A percentile compares a stretch with the other conserved stretches of the same genome.
phyloP scores from a whole-genome alignment of 2,797 vertebrate genomes.

The Enteromius thamalakanensis region DNA sequence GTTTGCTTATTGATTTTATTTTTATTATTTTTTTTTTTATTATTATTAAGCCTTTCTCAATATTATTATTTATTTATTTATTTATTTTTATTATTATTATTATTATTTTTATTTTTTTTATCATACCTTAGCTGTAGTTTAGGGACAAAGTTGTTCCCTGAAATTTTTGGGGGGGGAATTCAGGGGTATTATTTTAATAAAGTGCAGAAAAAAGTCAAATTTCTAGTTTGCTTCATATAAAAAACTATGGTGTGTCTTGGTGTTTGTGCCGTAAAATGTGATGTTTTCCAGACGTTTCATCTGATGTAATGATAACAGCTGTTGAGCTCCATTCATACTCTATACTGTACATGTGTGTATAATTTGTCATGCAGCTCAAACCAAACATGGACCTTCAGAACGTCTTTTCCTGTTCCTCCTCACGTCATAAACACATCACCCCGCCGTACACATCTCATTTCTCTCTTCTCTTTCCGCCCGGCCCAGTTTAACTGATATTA shows the following conservation, averaged over 20 bases:
- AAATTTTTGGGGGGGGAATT: background rate
- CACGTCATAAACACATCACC: conserved; percentile 65
- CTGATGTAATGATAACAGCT: conserved; percentile 77
- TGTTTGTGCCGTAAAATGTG: conserved; percentile 63
- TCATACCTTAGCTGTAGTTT: background rate
- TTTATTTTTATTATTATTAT: no score
- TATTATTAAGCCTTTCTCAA: no score
- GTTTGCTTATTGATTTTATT: no score
- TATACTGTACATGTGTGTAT: conserved; percentile 75
- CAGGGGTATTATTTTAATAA: background rate
- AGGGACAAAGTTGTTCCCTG: background rate
- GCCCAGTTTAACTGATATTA: conserved; percentile 7
- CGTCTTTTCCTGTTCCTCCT: conserved; percentile 62
- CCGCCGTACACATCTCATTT: conserved; percentile 44
- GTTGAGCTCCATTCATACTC: conserved; percentile 75
- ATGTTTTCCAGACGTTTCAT: conserved; percentile 77
- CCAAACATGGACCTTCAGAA: conserved; percentile 70
- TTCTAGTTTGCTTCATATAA: conserved; percentile 29
- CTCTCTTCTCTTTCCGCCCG: conserved; percentile 18
- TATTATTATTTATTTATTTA: no score
- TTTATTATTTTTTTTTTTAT: no score
- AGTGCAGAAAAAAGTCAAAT: background rate
- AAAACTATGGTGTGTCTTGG: conserved; percentile 50
- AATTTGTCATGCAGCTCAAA: conserved; percentile 74
- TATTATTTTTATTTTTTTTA: background rate